Conservation (phyloP, 2,888 invertebrate genomes). For the Eristalis arbustorum region DNA sequence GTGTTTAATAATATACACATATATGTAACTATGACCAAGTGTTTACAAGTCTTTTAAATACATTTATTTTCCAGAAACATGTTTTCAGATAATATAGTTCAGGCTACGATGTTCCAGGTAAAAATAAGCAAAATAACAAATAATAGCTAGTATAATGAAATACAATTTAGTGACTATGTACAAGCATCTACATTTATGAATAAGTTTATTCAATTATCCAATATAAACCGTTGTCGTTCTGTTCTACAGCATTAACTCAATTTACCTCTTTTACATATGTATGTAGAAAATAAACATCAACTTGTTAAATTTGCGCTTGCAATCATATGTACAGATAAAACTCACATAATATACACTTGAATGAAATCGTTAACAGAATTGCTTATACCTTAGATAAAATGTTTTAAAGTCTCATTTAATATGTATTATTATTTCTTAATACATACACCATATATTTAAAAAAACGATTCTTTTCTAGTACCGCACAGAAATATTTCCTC, state of each 20-base stretch:
- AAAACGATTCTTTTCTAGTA: constrained; percentile 77
- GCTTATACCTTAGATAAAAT: not conserved
- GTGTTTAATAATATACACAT: constrained; percentile 71
- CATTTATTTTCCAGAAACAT: constrained; percentile 87
- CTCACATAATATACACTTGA: not conserved
- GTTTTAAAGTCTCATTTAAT: too few relatives aligned
- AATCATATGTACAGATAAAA: not conserved
- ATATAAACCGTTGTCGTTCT: constrained; percentile 45
- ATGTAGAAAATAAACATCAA: constrained; percentile 33
- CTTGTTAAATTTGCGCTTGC: not conserved
- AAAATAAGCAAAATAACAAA: constrained; percentile 51
- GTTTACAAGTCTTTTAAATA: not conserved
- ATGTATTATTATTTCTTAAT: too few relatives aligned
- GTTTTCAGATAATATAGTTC: constrained; percentile 94
- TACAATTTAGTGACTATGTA: not conserved
- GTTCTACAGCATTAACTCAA: constrained; percentile 65
- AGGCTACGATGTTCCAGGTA: constrained; percentile 91
- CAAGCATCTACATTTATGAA: constrained; percentile 19
- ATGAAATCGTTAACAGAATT: not conserved
- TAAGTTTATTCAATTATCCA: constrained; percentile 57
- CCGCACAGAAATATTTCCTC: constrained; percentile 81
- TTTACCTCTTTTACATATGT: constrained; percentile 29
- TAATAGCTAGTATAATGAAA: not conserved
- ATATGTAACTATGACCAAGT: not conserved
- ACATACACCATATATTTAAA: not conserved